Conservation (phyloP, 2,888 invertebrate species). For the Slavum lentiscoides region DNA sequence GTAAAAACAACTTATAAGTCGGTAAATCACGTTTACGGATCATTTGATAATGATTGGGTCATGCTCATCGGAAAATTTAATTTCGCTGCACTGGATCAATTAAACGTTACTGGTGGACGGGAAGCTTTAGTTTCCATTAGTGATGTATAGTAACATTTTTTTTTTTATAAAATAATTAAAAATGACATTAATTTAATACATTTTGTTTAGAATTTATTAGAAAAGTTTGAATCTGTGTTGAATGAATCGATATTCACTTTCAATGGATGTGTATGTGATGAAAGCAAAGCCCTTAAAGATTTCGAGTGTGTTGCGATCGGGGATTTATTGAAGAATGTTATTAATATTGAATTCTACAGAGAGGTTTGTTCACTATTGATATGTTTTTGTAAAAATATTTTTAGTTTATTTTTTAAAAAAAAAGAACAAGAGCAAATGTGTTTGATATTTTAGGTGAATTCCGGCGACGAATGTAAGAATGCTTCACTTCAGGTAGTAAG, state of each 20-base stretch:
- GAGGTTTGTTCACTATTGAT: constrained; percentile 24
- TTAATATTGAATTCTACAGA: constrained; percentile 34
- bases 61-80: constrained; percentile 42
- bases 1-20: constrained; percentile 22
- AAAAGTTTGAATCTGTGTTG: constrained; percentile 30
- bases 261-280: constrained; percentile 34
- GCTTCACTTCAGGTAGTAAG: constrained; percentile 24
- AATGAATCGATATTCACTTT: constrained; percentile 28
- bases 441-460: constrained; percentile 28
- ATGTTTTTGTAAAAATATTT: neutral
- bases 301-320: constrained; percentile 11
- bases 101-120: constrained; percentile 32
- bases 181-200: neutral
- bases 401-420: neutral
- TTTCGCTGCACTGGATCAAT: constrained; percentile 26
- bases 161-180: neutral
- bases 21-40: neutral
- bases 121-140: constrained; percentile 34
- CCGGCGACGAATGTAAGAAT: constrained; percentile 32
- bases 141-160: constrained; percentile 25
- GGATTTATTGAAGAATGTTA: constrained; percentile 38
- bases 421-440: neutral
- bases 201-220: constrained; percentile 35
- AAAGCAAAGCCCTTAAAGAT: constrained; percentile 35
- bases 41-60: constrained; percentile 38